Conservation (phyloP, 1,140 invertebrate species). For the Rhyacophila brunnea region DNA sequence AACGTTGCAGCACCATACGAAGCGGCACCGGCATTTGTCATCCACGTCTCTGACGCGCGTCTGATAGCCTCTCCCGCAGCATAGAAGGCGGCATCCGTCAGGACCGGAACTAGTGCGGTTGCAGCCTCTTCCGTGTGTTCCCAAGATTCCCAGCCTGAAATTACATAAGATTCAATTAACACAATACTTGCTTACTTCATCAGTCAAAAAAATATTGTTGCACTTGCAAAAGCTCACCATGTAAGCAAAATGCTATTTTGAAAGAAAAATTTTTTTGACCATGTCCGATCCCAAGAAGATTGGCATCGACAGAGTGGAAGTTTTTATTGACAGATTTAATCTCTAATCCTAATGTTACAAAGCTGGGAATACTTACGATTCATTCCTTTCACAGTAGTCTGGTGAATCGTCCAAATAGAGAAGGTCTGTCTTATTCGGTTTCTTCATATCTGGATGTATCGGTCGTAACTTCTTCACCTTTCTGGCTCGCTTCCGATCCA, state of each 20-base stretch:
- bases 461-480: constrained; percentile 68
- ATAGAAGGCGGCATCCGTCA: constrained; percentile 81
- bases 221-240: no score
- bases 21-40: constrained; percentile 90
- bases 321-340: no score
- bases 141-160: constrained; percentile 74
- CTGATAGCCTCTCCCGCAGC: constrained; percentile 90
- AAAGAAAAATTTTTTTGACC: no score
- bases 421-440: constrained; percentile 78
- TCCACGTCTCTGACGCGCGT: constrained; percentile 80
- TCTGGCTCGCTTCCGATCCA: constrained; percentile 63
- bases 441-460: constrained; percentile 71
- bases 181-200: no score
- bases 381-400: constrained; percentile 83
- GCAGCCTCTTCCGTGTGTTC: constrained; percentile 80
- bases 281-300: no score
- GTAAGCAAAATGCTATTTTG: no score
- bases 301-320: no score
- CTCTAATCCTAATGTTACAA: no score
- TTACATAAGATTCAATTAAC: constrained; percentile 12
- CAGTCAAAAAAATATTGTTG: no score
- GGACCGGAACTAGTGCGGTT: constrained; percentile 77
- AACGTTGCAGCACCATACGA: constrained; percentile 92
- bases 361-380: constrained; percentile 76
- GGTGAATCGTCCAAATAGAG: constrained; percentile 83